phyloP scores from a whole-genome alignment of 2,888 invertebrate genomes.

The Margaritifera margaritifera region DNA sequence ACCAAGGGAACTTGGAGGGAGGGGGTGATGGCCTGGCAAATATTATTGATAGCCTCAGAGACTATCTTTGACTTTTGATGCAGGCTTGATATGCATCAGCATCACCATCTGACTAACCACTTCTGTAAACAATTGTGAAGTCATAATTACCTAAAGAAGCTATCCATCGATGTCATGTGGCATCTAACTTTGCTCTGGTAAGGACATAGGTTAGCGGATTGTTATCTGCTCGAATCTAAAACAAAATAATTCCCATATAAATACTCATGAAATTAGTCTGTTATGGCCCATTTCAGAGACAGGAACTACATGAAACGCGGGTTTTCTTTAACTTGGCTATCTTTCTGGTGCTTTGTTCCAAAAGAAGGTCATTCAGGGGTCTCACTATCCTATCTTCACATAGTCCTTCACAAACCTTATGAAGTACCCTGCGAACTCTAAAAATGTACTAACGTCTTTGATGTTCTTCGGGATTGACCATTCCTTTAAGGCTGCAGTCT shows the following conservation, averaged over 20 bases:
- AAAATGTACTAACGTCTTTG: no score
- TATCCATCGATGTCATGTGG: conserved; percentile 3
- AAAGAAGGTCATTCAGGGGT: no score
- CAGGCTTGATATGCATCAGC: conserved; percentile 34
- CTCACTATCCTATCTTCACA: no score
- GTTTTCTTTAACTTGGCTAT: conserved; percentile 3
- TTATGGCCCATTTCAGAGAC: conserved; percentile 26
- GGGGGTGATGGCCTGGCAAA: conserved; percentile 5
- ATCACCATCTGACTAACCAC: conserved; percentile 14
- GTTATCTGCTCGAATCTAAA: conserved; percentile 14
- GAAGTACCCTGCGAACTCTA: no score
- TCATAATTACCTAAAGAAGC: conserved; percentile 21
- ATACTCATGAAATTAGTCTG: conserved; percentile 31
- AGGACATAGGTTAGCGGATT: conserved; percentile 28
- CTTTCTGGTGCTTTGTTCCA: not conserved
- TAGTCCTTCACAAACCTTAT: no score
- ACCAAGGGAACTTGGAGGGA: not conserved
- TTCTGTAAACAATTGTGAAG: conserved; percentile 16
- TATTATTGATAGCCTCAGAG: conserved; percentile 10
- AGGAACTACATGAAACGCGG: conserved; percentile 14
- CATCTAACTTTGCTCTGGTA: conserved; percentile 22
- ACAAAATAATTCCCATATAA: conserved; percentile 17
- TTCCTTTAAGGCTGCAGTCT: no score
- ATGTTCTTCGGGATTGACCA: no score
- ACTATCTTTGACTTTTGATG: conserved; percentile 1